Evolutionary conservation across 2,113 vertebrate genomes (phyloP), one percentile per base, ranked within the genome.

Genomic region (Pelecanus crispus): DNA sequence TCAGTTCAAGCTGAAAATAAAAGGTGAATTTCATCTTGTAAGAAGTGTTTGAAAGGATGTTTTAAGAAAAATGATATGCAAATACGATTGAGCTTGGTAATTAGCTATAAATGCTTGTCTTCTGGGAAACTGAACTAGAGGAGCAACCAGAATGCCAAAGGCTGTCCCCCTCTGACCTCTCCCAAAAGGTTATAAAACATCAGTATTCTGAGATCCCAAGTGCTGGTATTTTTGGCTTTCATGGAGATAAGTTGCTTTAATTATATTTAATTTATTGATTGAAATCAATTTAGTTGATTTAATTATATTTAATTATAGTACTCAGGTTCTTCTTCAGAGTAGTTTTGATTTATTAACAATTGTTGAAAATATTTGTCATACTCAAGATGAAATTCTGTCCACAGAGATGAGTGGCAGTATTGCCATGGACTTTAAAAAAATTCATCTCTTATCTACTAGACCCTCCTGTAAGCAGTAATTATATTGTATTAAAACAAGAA

Each of bases 181-280:
- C 29, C 18, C 11, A 42, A 74, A 83, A 81, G 68, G 56, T 50
- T 75, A 25, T 67, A 81, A 82, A 87, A 47, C 20, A 78, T 80
- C 40, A 83, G 50, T 92, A 77, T 90, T 94, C 82, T 78, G 58
- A 86, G 67, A 88, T 66, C 52, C 55, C 45, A 84, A 55, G 42
- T 85, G 49, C 52, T 95, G 91, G 13, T 95, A 96, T 79, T 97
- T 97, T 81, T 91, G 66, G 83, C 79, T 88, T 95, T 93, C 55
- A 70, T 72, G 36, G 49, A 75, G 88, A 71, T 56, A 61, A 94
- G 34, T 61, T 90, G 65, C 66, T 82, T 92, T 77, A 86, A 88
- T 94, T 70, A 86, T 32, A 70, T 90, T 94, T 93, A 93, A 87
- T 96, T 94, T 94, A 94, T 95, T 92, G 95, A 95, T 95, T 95